A percentile compares a stretch with the other conserved stretches of the same genome.
Evolutionary conservation across 2,113 vertebrate species (phyloP).

Genomic region (Gallinago jamesoni): DNA sequence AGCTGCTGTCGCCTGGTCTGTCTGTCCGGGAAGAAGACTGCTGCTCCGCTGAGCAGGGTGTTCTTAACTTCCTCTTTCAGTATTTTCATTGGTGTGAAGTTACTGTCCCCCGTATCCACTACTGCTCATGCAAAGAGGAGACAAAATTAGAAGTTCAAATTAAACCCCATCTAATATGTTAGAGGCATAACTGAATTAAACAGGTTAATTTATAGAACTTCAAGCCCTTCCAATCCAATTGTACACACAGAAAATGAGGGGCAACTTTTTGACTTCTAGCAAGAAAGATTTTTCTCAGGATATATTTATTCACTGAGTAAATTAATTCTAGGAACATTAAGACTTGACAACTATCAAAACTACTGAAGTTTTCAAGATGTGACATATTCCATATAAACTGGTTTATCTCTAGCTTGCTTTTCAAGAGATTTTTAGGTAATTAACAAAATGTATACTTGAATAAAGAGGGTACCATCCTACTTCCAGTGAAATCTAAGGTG

Average conservation of each 20-base stretch:
- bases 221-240: neutral
- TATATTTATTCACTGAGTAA: neutral
- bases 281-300: neutral
- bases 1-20: slow-evolving; percentile 86
- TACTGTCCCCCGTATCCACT: slow-evolving; percentile 82
- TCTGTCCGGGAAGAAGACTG: slow-evolving; percentile 94
- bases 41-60: slow-evolving; percentile 90
- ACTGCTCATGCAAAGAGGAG: slow-evolving; percentile 76
- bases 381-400: neutral
- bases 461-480: neutral
- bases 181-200: neutral
- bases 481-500: neutral
- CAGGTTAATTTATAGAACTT: neutral
- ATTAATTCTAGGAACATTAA: neutral
- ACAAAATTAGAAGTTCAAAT: neutral
- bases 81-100: slow-evolving; percentile 74
- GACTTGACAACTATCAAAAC: neutral
- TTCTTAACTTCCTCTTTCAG: slow-evolving; percentile 88
- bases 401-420: neutral
- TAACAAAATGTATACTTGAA: neutral
- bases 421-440: neutral
- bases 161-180: neutral
- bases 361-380: neutral
- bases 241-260: neutral
- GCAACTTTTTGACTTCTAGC: neutral